phyloP scores from a whole-genome alignment of 2,888 invertebrate genomes.

The Rhingia campestris region DNA sequence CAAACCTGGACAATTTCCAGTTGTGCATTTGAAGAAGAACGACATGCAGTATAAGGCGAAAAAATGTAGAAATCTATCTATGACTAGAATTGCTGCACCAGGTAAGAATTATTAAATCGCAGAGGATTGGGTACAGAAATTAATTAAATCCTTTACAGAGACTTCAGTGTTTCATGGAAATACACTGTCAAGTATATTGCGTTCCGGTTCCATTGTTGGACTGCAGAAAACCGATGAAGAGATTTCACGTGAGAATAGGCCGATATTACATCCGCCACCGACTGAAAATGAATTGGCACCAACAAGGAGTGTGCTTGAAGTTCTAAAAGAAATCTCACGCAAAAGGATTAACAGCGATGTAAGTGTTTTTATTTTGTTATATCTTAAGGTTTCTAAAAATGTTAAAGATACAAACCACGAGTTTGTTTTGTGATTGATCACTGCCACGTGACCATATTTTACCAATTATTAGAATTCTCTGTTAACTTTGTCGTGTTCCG shows the following conservation, averaged over 20 bases:
- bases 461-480: too few relatives aligned
- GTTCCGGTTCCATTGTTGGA: conserved; percentile 79
- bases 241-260: conserved; percentile 80
- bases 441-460: too few relatives aligned
- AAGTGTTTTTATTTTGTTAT: too few relatives aligned
- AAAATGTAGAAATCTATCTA: conserved; percentile 77
- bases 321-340: conserved; percentile 84
- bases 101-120: conserved; percentile 73
- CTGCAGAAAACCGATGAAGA: conserved; percentile 79
- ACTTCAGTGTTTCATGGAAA: conserved; percentile 79
- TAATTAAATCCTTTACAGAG: conserved; percentile 69
- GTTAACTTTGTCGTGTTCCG: too few relatives aligned
- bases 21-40: conserved; percentile 83
- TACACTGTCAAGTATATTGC: conserved; percentile 79
- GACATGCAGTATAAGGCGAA: conserved; percentile 80
- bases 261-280: conserved; percentile 80
- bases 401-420: too few relatives aligned
- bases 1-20: conserved; percentile 83
- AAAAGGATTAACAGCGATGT: conserved; percentile 84
- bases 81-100: conserved; percentile 81
- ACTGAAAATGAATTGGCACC: conserved; percentile 81
- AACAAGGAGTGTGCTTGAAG: conserved; percentile 84
- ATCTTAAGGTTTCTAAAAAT: too few relatives aligned
- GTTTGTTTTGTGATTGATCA: too few relatives aligned
- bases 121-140: background rate